Evolutionary conservation across 2,797 vertebrate species (phyloP), one percentile per base, ranked within the genome.

Genomic region (Okamejei kenojei): DNA sequence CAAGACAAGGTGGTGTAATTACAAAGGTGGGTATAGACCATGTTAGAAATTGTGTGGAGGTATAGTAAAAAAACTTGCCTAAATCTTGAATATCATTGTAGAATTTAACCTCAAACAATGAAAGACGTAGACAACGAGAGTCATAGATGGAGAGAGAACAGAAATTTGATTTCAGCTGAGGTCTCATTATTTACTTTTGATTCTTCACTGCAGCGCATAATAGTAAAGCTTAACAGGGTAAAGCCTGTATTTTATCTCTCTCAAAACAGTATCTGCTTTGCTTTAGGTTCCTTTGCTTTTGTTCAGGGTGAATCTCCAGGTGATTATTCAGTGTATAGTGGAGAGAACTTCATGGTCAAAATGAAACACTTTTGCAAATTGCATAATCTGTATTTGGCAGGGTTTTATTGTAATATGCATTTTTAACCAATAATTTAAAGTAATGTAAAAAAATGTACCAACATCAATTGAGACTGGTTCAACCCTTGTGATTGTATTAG

Each of bases 211-310:
- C n/a, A 68, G 17, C 68, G 65, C 32, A 21, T 35, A 88, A 84
- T 26, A 84, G 19, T 9, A 35, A 35, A 35, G 2, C 61, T 88
- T 38, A 19, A 19, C 17, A 35, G 84, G n/a, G 8, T 17, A 88
- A 65, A 88, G n/a, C 63, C 65, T n/a, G 11, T 35, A 88, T 88
- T 88, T 68, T 65, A 88, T 68, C 5, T 88, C 63, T 88, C 84
- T 68, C n/a, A 68, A 21, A 63, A 88, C 84, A 68, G 17, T 65
- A 9, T 32, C 61, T 88, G n/a, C 68, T 88, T 35, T 10, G 17
- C 0, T 68, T 65, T 88, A 10, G 84, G 65, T 68, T 9, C n/a
- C 32, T 88, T 88, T 88, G 63, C 21, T 88, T 35, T 88, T 68
- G n/a, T 88, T 88, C 63, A 68, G 63, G 9, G 61, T 88, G n/a